Conservation (phyloP, 2,888 invertebrate genomes). For the Acanthosoma haemorrhoidale region DNA sequence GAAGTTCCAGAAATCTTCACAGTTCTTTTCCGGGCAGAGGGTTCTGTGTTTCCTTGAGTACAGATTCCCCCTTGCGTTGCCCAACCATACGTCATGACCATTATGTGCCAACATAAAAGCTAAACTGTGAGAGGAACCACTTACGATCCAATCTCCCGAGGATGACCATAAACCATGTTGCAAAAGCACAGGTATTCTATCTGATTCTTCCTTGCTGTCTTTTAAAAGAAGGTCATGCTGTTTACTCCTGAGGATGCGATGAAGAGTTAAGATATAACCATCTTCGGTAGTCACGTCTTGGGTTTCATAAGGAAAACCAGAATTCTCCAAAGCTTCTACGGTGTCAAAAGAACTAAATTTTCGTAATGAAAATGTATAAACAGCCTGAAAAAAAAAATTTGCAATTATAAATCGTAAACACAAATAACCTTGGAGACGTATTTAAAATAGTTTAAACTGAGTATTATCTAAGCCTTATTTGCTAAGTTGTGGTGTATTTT, state of each 20-base stretch:
- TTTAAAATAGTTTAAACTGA: too few relatives aligned
- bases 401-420: too few relatives aligned
- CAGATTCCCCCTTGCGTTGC: constrained; percentile 39
- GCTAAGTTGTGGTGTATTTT: too few relatives aligned
- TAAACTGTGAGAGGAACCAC: constrained; percentile 28
- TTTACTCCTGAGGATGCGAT: neutral
- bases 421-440: too few relatives aligned
- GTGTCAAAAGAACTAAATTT: neutral
- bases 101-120: constrained; percentile 38
- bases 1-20: constrained; percentile 40
- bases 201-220: neutral
- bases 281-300: constrained; percentile 13
- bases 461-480: too few relatives aligned
- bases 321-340: neutral
- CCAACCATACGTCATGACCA: constrained; percentile 41
- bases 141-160: constrained; percentile 31
- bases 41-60: constrained; percentile 39
- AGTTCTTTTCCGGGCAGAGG: constrained; percentile 22
- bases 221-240: neutral
- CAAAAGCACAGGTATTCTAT: constrained; percentile 21
- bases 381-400: neutral
- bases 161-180: constrained; percentile 35
- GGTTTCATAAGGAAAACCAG: neutral
- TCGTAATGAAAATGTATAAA: neutral
- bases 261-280: constrained; percentile 31